These are phyloP conservation scores for Drosophila seclusa DNA, from an alignment of 2,888 invertebrate genomes.

Conservation along the genomic window DNA sequence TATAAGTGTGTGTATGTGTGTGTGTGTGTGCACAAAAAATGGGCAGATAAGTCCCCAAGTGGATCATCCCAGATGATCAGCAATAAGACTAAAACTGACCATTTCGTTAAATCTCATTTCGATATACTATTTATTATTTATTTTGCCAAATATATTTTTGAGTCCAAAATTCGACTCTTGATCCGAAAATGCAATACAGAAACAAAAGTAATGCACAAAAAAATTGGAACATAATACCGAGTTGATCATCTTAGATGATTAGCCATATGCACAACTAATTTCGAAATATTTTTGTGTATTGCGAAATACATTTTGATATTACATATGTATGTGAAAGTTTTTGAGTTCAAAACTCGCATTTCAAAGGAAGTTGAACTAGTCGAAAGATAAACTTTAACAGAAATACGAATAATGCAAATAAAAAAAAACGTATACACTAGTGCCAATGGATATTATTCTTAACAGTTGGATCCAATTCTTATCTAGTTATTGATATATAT, in stretches of 20 bases:
- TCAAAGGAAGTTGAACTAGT: not conserved
- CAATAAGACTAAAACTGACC: not conserved
- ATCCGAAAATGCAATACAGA: not conserved
- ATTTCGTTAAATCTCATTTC: not conserved
- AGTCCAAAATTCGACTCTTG: not conserved
- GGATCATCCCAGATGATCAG: constrained; percentile 3
- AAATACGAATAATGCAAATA: too few relatives aligned
- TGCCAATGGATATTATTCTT: not conserved
- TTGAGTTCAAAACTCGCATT: not conserved
- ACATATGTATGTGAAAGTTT: not conserved
- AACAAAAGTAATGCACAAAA: not conserved
- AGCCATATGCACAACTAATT: not conserved
- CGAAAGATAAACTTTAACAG: not conserved
- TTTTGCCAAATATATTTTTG: not conserved
- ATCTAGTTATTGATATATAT: not conserved
- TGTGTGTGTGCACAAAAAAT: constrained; percentile 1
- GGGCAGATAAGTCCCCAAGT: constrained; percentile 1
- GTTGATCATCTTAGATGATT: not conserved
- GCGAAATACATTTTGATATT: not conserved
- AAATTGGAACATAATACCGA: not conserved
- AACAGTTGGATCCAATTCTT: not conserved
- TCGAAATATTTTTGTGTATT: not conserved
- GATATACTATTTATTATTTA: not conserved
- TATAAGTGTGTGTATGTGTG: not conserved
- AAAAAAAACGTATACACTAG: too few relatives aligned